phyloP scores from a whole-genome alignment of 1,140 invertebrate genomes.

The Druon quercuslanigerum region DNA sequence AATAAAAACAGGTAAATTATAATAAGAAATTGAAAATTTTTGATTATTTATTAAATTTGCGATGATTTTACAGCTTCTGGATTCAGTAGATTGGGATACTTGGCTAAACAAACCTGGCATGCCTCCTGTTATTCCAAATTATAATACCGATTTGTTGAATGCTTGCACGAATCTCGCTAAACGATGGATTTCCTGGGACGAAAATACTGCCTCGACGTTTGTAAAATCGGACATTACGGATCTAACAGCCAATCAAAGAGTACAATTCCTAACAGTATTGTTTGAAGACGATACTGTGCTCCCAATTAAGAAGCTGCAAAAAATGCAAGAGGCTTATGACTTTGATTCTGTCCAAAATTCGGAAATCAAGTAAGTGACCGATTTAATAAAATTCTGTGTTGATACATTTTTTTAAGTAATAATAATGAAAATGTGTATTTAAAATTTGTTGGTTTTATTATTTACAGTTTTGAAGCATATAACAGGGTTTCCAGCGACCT shows the following conservation, averaged over 20 bases:
- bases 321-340: slow-evolving; percentile 82
- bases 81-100: slow-evolving; percentile 86
- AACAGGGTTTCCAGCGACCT: too few species aligned
- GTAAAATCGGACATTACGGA: slow-evolving; percentile 73
- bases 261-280: slow-evolving; percentile 85
- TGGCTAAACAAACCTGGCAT: slow-evolving; percentile 91
- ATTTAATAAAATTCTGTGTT: slow-evolving; percentile 38
- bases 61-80: slow-evolving; percentile 52
- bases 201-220: slow-evolving; percentile 70
- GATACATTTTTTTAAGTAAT: too few species aligned
- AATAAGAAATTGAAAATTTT: neutral
- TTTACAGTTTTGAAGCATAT: too few species aligned
- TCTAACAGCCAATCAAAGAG: slow-evolving; percentile 82
- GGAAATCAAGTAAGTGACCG: slow-evolving; percentile 82
- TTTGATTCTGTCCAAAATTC: slow-evolving; percentile 83
- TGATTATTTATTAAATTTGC: slow-evolving; percentile 8
- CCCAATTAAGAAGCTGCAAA: slow-evolving; percentile 78
- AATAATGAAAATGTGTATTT: too few species aligned
- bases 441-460: too few species aligned
- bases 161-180: slow-evolving; percentile 79
- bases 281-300: slow-evolving; percentile 77
- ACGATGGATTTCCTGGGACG: slow-evolving; percentile 77
- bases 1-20: neutral
- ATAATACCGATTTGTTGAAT: slow-evolving; percentile 82
- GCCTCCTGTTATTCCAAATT: slow-evolving; percentile 90